phyloP scores from a whole-genome alignment of 2,888 invertebrate species.

The Folsomia candida region DNA sequence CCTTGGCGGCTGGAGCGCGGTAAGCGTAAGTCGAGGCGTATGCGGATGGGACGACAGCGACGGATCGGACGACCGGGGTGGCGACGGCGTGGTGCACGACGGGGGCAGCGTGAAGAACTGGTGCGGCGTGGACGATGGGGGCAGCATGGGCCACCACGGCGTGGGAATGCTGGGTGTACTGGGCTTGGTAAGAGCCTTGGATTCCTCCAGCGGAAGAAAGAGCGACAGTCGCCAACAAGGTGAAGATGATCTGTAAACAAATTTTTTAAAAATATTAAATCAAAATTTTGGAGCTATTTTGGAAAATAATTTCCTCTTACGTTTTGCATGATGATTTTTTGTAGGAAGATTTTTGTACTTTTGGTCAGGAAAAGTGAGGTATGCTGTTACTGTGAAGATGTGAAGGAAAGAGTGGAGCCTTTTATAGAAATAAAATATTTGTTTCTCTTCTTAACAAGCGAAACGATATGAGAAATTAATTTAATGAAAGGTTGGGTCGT shows the following conservation, averaged over 20 bases:
- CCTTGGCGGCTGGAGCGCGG: conserved; percentile 31
- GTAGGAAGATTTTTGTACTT: neutral
- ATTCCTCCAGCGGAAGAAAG: conserved; percentile 21
- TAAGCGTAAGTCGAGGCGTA: conserved; percentile 26
- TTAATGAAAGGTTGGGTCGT: neutral
- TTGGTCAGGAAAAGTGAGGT: too few relatives aligned
- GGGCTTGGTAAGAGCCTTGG: neutral
- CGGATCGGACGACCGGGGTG: neutral
- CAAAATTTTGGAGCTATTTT: too few relatives aligned
- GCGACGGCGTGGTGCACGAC: conserved; percentile 7
- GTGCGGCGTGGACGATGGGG: neutral
- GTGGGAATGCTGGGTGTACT: neutral
- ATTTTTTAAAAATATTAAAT: neutral
- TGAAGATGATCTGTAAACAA: conserved; percentile 18
- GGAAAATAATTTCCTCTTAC: conserved; percentile 12
- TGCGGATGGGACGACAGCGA: conserved; percentile 17
- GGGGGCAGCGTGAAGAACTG: conserved; percentile 13
- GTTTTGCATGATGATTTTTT: conserved; percentile 24
- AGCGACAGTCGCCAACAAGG: conserved; percentile 21
- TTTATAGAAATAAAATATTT: neutral
- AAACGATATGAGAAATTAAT: too few relatives aligned
- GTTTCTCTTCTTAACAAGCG: too few relatives aligned
- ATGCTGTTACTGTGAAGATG: too few relatives aligned
- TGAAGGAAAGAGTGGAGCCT: neutral
- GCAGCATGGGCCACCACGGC: neutral